Evolutionary conservation across 2,113 vertebrate genomes (phyloP).

Genomic region (Hylia prasina): DNA sequence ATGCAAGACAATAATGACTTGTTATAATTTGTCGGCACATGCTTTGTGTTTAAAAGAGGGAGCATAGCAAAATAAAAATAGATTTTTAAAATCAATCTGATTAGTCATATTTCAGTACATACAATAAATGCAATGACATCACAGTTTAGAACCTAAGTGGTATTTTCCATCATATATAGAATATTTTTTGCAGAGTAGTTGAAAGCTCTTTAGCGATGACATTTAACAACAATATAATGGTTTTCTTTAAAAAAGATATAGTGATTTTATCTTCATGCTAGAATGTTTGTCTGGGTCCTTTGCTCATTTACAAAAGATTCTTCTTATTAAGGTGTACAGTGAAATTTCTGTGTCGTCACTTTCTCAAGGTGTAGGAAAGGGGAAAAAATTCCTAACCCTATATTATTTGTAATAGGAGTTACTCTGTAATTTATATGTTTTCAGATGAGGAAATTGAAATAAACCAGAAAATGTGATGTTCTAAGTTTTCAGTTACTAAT

Average conservation of each 20-base stretch:
- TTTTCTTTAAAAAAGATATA: not conserved
- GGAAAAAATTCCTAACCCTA: accelerated
- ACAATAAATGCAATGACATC: not conserved
- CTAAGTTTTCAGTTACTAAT: not conserved
- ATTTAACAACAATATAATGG: not conserved
- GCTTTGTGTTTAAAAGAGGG: not conserved
- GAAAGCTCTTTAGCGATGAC: not conserved
- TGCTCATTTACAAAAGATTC: not conserved
- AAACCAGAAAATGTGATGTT: not conserved
- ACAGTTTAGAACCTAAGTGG: not conserved
- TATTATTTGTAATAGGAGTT: not conserved
- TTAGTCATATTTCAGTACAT: not conserved
- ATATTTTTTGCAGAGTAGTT: not conserved
- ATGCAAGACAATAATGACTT: not conserved
- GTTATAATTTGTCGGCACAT: not conserved
- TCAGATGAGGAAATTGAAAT: not conserved
- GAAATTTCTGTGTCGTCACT: not conserved
- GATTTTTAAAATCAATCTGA: not conserved
- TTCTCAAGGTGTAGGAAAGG: not conserved
- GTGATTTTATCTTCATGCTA: not conserved
- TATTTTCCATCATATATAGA: not conserved
- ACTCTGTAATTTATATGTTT: not conserved
- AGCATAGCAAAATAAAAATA: not conserved
- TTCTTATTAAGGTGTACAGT: not conserved
- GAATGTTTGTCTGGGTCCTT: not conserved